Evolutionary conservation across 2,797 vertebrate species (phyloP).

Genomic region (Tympanoctomys barrerae): DNA sequence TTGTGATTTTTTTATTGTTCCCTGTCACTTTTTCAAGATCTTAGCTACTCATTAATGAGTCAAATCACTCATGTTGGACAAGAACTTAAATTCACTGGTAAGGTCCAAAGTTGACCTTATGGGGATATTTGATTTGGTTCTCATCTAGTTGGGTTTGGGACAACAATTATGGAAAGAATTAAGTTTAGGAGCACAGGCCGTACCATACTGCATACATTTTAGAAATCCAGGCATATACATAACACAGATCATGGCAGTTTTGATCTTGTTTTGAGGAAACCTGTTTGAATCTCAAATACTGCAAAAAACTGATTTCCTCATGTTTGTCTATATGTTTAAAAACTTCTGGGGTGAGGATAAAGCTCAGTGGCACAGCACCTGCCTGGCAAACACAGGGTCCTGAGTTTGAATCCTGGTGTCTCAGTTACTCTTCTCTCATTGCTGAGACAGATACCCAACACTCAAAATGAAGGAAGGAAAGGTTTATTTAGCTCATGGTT

Average conservation of each 20-base stretch:
- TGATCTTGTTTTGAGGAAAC: slow-evolving; percentile 9
- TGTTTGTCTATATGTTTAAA: neutral
- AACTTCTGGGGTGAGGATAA: neutral
- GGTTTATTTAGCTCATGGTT: too few species aligned
- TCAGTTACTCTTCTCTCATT: too few species aligned
- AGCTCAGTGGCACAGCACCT: too few species aligned
- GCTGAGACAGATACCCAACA: too few species aligned
- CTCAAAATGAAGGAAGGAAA: too few species aligned
- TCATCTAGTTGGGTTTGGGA: neutral
- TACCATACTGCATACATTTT: neutral
- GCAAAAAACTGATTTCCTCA: neutral
- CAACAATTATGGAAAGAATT: neutral
- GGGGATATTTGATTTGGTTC: neutral
- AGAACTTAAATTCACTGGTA: neutral
- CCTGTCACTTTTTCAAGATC: slow-evolving; percentile 17
- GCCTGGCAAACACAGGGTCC: too few species aligned
- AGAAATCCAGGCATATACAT: neutral
- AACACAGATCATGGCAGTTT: neutral
- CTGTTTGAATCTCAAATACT: slow-evolving; percentile 1
- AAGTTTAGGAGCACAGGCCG: neutral
- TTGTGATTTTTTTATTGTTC: neutral
- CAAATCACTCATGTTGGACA: neutral
- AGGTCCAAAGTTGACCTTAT: neutral
- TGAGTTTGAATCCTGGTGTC: too few species aligned
- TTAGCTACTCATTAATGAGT: neutral